These are phyloP conservation scores for Parasteatoda tepidariorum DNA, from an alignment of 1,140 invertebrate species.

Conservation along the genomic window DNA sequence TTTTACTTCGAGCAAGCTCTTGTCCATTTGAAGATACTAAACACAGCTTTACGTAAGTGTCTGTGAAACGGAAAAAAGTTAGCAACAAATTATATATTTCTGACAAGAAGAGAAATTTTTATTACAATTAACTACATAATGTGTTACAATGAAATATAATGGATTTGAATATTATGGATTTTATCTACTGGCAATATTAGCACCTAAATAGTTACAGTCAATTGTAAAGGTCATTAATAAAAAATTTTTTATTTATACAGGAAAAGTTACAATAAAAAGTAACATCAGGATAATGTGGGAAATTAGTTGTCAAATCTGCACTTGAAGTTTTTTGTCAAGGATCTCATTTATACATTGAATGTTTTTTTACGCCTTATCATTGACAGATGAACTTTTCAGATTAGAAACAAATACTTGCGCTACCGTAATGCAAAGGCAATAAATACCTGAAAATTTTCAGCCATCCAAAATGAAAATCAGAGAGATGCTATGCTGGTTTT, in stretches of 20 bases:
- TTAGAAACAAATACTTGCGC: conserved; percentile 7
- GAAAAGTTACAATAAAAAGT: background rate
- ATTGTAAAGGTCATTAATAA: too few relatives aligned
- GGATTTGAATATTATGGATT: too few relatives aligned
- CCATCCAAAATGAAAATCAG: conserved; percentile 3
- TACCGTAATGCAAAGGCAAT: background rate
- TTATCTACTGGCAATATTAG: too few relatives aligned
- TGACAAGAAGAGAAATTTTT: too few relatives aligned
- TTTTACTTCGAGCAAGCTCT: conserved; percentile 92
- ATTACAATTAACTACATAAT: too few relatives aligned
- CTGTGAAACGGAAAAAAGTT: conserved; percentile 69
- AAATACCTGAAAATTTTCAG: conserved; percentile 9
- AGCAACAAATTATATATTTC: too few relatives aligned
- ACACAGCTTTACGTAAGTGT: conserved; percentile 93
- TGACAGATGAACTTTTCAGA: conserved; percentile 2
- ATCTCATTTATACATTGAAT: background rate
- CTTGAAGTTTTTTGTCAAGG: background rate
- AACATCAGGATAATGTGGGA: background rate
- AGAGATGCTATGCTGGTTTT: background rate
- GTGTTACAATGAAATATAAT: too few relatives aligned
- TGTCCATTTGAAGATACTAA: conserved; percentile 91
- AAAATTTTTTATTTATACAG: background rate
- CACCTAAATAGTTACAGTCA: too few relatives aligned
- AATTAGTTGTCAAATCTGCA: conserved; percentile 1
- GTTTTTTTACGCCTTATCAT: conserved; percentile 1